Evolutionary conservation across 2,888 invertebrate species (phyloP), one percentile per base, ranked within the genome.

Genomic region (Acleris holmiana): DNA sequence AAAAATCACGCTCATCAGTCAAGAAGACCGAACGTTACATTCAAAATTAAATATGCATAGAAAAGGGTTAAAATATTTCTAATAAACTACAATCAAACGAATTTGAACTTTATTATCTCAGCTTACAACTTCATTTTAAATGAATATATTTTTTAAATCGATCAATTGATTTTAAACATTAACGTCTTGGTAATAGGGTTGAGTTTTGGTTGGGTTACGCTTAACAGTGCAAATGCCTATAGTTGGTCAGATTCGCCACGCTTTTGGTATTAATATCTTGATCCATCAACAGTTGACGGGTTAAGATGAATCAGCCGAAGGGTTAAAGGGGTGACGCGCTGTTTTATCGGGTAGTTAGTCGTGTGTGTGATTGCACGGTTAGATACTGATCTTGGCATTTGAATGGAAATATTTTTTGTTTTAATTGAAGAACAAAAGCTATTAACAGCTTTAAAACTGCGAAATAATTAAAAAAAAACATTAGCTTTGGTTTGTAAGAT

Each of bases 261-360:
- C 91, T 88, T 79, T 80, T 74, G 79, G 89, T 84, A 89, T 91
- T 92, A 91, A 89, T 91, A 90, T 91, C 90, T 92, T 91, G 90
- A 92, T 91, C 91, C 90, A 87, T 92, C 91, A 92, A 76, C 80
- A 77, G 84, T 80, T 88, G 90, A 91, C 86, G 89, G 87, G 86
- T 85, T 85, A 84, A 86, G 89, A 89, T 89, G 86, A 88, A 89
- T 91, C 89, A 82, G 85, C 81, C 79, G 74, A 81, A 82, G 85
- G 84, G 84, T 84, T 84, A 75, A 72, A 67, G 68, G 71, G 66
- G 66, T 72, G 81, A 67, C 71, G 73, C 74, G 75, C 75, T 76
- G 58, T 59, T 70, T 68, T 62, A 56, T 65, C 25, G 61, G 61
- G 23, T 17, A 66, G 55, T 62, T 61, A 69, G 61, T 70, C 66